A percentile compares a stretch with the other conserved stretches of the same genome.
Evolutionary conservation across 2,888 invertebrate genomes (phyloP).

Genomic region (Notodonta dromedarius): DNA sequence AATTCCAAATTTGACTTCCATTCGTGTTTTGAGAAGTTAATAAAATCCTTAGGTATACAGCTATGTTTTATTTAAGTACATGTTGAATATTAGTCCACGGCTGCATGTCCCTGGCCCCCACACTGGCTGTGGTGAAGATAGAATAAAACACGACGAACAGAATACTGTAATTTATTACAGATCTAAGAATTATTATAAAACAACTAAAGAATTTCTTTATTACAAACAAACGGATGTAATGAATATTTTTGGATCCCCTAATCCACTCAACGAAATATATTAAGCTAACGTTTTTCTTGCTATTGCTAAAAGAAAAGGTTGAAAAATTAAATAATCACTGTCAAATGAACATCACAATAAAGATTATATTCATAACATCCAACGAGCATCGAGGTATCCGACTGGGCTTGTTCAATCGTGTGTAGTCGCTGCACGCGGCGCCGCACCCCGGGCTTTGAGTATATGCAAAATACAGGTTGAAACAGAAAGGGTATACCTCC

Average conservation of each 20-base stretch:
- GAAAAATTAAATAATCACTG: conserved; percentile 32
- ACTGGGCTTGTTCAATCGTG: background rate
- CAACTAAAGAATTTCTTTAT: conserved; percentile 62
- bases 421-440: background rate
- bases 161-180: conserved; percentile 83
- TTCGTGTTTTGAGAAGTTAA: conserved; percentile 37
- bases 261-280: conserved; percentile 50
- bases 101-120: background rate
- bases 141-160: conserved; percentile 53
- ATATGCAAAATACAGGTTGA: no score
- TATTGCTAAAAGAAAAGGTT: background rate
- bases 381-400: conserved; percentile 16
- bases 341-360: conserved; percentile 28
- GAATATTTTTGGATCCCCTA: conserved; percentile 41
- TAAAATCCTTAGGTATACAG: conserved; percentile 47
- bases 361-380: conserved; percentile 43
- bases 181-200: conserved; percentile 67
- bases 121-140: background rate
- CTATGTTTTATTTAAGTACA: conserved; percentile 6
- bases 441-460: no score
- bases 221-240: conserved; percentile 54
- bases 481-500: no score
- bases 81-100: no score
- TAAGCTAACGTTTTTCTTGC: conserved; percentile 30
- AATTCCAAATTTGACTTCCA: conserved; percentile 49